phyloP scores from a whole-genome alignment of 2,113 vertebrate genomes.

The Pelecanoides urinatrix region DNA sequence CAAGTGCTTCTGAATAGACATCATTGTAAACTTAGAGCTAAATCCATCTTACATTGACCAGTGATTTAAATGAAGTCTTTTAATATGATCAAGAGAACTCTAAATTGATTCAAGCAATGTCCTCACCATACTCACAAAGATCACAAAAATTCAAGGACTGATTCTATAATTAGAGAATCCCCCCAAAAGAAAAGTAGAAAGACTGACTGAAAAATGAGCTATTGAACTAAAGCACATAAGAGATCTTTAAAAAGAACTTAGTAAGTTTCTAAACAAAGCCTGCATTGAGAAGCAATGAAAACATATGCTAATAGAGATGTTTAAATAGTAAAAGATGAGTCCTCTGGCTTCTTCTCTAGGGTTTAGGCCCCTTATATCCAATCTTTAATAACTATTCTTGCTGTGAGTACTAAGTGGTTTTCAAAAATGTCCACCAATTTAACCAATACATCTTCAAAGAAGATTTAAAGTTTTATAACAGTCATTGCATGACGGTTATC shows the following conservation, averaged over 20 bases:
- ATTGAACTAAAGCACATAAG: background rate
- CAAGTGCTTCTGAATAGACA: slow-evolving; percentile 29
- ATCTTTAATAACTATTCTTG: background rate
- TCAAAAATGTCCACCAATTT: background rate
- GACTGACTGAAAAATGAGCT: background rate
- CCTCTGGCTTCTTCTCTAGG: background rate
- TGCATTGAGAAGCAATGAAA: background rate
- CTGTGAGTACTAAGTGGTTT: background rate
- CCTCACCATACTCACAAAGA: background rate
- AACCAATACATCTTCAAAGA: background rate
- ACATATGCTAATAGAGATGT: slow-evolving; percentile 27
- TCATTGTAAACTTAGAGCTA: slow-evolving; percentile 20
- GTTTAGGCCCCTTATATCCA: background rate
- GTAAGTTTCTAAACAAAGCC: slow-evolving; percentile 7
- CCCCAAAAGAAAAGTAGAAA: background rate
- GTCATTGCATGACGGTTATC: background rate
- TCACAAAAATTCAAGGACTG: background rate
- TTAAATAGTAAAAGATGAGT: slow-evolving; percentile 34
- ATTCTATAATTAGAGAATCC: slow-evolving; percentile 36
- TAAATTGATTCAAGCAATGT: slow-evolving; percentile 22
- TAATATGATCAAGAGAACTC: slow-evolving; percentile 16
- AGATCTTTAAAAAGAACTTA: slow-evolving; percentile 26
- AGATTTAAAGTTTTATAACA: background rate
- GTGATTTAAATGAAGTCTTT: slow-evolving; percentile 40
- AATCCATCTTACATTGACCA: slow-evolving; percentile 2